phyloP scores from a whole-genome alignment of 2,797 vertebrate species.

The Chaunax sp. region DNA sequence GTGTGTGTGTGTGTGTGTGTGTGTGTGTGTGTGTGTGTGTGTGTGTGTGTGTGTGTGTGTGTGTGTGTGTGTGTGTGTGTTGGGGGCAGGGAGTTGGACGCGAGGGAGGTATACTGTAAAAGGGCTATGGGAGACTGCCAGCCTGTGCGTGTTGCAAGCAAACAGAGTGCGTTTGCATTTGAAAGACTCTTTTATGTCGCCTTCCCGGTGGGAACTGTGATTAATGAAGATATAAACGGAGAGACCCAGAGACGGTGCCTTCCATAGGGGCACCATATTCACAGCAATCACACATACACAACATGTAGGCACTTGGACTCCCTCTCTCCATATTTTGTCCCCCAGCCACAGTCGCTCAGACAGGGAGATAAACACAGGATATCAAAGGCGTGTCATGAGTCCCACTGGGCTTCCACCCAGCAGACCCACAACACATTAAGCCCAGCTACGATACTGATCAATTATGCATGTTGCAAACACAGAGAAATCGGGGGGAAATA shows the following conservation, averaged over 20 bases:
- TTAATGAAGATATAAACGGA: slow-evolving; percentile 77
- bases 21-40: slow-evolving; percentile 34
- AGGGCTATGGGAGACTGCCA: slow-evolving; percentile 51
- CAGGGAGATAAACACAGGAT: slow-evolving; percentile 68
- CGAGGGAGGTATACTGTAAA: slow-evolving; percentile 59
- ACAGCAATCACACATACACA: slow-evolving; percentile 30
- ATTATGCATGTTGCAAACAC: slow-evolving; percentile 69
- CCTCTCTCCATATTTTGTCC: slow-evolving; percentile 42
- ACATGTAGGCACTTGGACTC: slow-evolving; percentile 36
- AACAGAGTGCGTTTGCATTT: slow-evolving; percentile 68
- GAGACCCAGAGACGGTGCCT: slow-evolving; percentile 55
- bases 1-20: slow-evolving; percentile 28
- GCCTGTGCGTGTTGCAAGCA: slow-evolving; percentile 45
- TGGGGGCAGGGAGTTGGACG: slow-evolving; percentile 40
- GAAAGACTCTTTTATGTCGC: slow-evolving; percentile 69
- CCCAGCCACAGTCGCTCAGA: slow-evolving; percentile 59
- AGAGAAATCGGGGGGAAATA: slow-evolving; percentile 36
- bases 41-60: slow-evolving; percentile 24
- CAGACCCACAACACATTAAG: slow-evolving; percentile 65
- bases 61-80: slow-evolving; percentile 22
- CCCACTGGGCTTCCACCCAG: slow-evolving; percentile 57
- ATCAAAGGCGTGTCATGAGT: slow-evolving; percentile 71
- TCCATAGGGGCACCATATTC: slow-evolving; percentile 57
- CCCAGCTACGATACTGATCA: slow-evolving; percentile 59
- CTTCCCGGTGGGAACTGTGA: slow-evolving; percentile 69